Percentiles rank a stretch among this genome's conserved stretches.
Evolutionary conservation across 2,113 vertebrate genomes (phyloP).

Genomic region (Semnornis frantzii): DNA sequence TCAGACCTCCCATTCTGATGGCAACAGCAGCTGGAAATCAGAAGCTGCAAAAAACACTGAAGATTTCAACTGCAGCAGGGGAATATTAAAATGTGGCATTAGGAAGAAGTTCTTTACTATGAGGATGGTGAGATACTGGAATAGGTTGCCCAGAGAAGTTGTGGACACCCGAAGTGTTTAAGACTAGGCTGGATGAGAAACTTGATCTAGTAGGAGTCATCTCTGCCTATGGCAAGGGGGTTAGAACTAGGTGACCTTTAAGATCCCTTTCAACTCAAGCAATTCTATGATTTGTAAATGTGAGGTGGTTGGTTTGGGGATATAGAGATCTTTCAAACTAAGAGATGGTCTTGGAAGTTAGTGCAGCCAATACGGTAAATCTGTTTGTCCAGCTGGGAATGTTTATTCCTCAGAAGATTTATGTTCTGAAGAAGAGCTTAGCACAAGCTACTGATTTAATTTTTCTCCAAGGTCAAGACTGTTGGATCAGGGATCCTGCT

Average conservation of each 20-base stretch:
- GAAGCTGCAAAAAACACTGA: not conserved
- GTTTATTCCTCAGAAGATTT: conserved; percentile 3
- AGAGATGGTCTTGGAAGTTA: not conserved
- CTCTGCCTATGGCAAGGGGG: no score
- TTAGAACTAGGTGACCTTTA: no score
- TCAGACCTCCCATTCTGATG: not conserved
- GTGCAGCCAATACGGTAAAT: not conserved
- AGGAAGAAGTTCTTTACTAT: no score
- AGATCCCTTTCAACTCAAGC: no score
- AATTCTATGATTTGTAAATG: not conserved
- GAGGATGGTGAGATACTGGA: no score
- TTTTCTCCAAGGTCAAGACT: not conserved
- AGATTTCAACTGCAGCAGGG: not conserved
- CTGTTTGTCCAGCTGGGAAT: not conserved
- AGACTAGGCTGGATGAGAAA: no score
- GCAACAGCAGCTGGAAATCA: not conserved
- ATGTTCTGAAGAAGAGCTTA: not conserved
- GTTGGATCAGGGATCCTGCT: not conserved
- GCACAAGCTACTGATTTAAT: not conserved
- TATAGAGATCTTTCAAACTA: not conserved
- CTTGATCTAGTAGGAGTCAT: no score
- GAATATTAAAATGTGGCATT: no score
- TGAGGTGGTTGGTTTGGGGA: not conserved
- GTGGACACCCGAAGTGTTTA: no score
- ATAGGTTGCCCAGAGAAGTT: no score